Evolutionary conservation across 2,888 invertebrate species (phyloP).

Genomic region (Acleris sparsana): DNA sequence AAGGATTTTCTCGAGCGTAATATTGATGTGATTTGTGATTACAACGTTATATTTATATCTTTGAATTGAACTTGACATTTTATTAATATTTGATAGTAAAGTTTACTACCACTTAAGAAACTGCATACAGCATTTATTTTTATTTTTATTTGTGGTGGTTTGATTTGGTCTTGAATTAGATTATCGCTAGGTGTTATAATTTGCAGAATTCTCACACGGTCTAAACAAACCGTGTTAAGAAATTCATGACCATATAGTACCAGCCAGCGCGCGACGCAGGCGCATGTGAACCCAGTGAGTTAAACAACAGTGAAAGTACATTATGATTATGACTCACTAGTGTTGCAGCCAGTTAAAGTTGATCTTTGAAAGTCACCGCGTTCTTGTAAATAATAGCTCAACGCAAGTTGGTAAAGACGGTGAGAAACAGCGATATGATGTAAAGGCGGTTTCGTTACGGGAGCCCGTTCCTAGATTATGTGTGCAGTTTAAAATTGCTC

Average conservation of each 20-base stretch:
- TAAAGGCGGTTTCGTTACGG: conserved; percentile 22
- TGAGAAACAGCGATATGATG: conserved; percentile 32
- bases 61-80: too few relatives aligned
- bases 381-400: conserved; percentile 29
- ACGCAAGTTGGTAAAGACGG: conserved; percentile 37
- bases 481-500: background rate
- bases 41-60: too few relatives aligned
- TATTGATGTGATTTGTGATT: too few relatives aligned
- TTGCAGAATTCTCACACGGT: too few relatives aligned
- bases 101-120: too few relatives aligned
- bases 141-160: too few relatives aligned
- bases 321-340: conserved; percentile 42
- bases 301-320: conserved; percentile 51
- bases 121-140: too few relatives aligned
- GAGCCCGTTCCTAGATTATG: background rate
- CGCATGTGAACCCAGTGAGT: conserved; percentile 40
- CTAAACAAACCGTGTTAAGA: background rate
- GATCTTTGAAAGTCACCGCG: conserved; percentile 35
- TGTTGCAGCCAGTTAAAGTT: conserved; percentile 38
- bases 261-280: conserved; percentile 2
- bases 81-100: too few relatives aligned
- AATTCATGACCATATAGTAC: background rate
- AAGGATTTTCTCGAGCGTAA: too few relatives aligned
- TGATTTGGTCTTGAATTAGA: too few relatives aligned
- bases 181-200: too few relatives aligned